phyloP scores from a whole-genome alignment of 2,888 invertebrate species.

The Stenolophus ochropezus region DNA sequence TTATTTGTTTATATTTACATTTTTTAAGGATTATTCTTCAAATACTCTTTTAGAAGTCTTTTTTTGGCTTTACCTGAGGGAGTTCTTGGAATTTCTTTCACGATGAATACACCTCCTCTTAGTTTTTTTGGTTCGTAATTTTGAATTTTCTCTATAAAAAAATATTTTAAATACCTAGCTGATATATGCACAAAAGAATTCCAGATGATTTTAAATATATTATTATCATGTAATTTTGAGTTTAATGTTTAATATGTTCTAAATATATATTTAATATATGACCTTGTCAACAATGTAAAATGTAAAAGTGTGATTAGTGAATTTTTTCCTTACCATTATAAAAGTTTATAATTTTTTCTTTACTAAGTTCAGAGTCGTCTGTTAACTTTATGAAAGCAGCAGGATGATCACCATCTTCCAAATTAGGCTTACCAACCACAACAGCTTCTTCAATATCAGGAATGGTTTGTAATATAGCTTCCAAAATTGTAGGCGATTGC shows the following conservation, averaged over 20 bases:
- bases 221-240: too few species aligned
- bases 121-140: constrained; percentile 67
- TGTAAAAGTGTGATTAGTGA: too few species aligned
- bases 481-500: constrained; percentile 66
- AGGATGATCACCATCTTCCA: constrained; percentile 26
- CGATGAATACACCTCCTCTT: constrained; percentile 69
- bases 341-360: background rate
- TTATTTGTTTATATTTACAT: too few species aligned
- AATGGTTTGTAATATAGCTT: constrained; percentile 67
- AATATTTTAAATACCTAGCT: background rate
- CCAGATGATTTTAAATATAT: too few species aligned
- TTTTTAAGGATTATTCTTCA: constrained; percentile 24
- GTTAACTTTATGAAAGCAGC: constrained; percentile 7
- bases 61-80: constrained; percentile 69
- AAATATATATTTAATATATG: too few species aligned
- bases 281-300: too few species aligned
- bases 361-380: background rate
- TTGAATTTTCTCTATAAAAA: constrained; percentile 21
- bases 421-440: constrained; percentile 68
- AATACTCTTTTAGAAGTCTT: background rate
- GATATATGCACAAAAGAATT: too few species aligned
- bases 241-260: too few species aligned
- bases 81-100: constrained; percentile 67
- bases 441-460: constrained; percentile 67
- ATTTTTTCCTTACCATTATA: constrained; percentile 39